Evolutionary conservation across 2,113 vertebrate genomes (phyloP).

Genomic region (Entelurus aequoreus): DNA sequence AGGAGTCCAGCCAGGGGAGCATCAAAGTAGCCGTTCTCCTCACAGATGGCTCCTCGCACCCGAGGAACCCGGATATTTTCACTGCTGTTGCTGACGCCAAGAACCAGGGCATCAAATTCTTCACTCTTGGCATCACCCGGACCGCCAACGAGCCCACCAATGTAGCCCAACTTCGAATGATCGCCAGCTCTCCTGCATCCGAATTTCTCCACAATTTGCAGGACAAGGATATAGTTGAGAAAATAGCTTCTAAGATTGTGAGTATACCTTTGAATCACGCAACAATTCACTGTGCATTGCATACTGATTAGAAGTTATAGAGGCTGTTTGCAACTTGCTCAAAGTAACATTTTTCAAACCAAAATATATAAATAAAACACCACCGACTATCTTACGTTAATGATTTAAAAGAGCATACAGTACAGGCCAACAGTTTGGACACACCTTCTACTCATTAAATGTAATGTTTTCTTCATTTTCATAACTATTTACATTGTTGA

Average conservation of each 20-base stretch:
- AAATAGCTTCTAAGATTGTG: slow-evolving; percentile 80
- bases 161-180: slow-evolving; percentile 75
- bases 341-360: too few relatives aligned
- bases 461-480: too few relatives aligned
- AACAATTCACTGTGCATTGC: slow-evolving; percentile 23
- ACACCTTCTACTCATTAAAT: too few relatives aligned
- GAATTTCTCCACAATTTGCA: slow-evolving; percentile 82
- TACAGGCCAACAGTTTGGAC: too few relatives aligned
- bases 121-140: slow-evolving; percentile 82
- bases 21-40: slow-evolving; percentile 80
- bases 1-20: slow-evolving; percentile 72
- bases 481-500: too few relatives aligned
- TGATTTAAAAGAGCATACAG: too few relatives aligned
- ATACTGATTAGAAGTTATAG: not conserved
- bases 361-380: too few relatives aligned
- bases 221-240: slow-evolving; percentile 75
- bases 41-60: slow-evolving; percentile 82
- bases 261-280: slow-evolving; percentile 51
- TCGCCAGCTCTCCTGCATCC: slow-evolving; percentile 79
- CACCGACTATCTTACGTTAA: too few relatives aligned
- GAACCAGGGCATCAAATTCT: slow-evolving; percentile 83
- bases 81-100: slow-evolving; percentile 84
- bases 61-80: slow-evolving; percentile 88
- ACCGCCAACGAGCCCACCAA: slow-evolving; percentile 78
- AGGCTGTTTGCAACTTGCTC: too few relatives aligned